Conservation (phyloP, 2,113 vertebrate genomes). For the Grammomys surdaster region DNA sequence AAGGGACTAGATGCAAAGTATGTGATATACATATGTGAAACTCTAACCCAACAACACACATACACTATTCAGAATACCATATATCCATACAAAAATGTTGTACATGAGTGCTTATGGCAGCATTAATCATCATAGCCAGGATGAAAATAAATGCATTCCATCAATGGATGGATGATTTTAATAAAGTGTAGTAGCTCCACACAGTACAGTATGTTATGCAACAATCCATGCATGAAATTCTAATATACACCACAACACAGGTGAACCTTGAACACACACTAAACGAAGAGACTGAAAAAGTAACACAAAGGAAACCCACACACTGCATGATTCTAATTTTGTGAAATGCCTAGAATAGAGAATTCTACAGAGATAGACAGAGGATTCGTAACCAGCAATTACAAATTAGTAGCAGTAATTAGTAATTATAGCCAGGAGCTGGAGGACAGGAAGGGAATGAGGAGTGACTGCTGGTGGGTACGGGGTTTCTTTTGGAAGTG, state of each 20-base stretch:
- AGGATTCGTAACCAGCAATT: neutral
- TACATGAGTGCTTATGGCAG: neutral
- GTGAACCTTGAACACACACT: neutral
- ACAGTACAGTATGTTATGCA: neutral
- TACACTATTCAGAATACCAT: neutral
- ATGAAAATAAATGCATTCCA: neutral
- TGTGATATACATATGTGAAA: neutral
- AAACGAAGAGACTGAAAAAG: neutral
- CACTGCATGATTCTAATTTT: conserved; percentile 38
- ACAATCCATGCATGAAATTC: conserved; percentile 12
- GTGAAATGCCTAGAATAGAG: conserved; percentile 7
- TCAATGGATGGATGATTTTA: neutral
- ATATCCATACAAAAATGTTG: neutral
- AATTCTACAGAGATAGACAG: conserved; percentile 21
- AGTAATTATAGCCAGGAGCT: conserved; percentile 9
- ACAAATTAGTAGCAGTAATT: neutral
- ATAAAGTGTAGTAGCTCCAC: neutral
- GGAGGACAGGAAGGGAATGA: neutral
- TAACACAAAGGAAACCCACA: neutral
- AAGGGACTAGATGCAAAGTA: neutral
- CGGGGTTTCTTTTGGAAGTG: neutral
- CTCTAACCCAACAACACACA: neutral
- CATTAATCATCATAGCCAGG: neutral
- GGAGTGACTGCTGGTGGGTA: neutral
- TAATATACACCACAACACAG: neutral